phyloP scores from a whole-genome alignment of 2,113 vertebrate species.

The Opisthocomus hoazin region DNA sequence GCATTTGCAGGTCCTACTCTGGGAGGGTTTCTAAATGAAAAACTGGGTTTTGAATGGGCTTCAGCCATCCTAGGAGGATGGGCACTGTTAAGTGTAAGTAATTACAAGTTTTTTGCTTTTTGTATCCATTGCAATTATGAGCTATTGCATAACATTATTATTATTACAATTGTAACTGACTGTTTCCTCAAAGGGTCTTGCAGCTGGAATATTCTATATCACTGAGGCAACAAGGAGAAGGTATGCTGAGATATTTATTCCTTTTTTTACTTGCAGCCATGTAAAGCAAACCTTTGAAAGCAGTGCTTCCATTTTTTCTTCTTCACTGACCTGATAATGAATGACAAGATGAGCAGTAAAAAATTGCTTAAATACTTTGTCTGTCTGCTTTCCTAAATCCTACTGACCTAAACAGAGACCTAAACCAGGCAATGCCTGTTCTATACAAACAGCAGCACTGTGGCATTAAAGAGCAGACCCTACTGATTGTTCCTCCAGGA shows the following conservation, averaged over 20 bases:
- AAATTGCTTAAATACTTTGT: neutral
- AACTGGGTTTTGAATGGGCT: constrained; percentile 86
- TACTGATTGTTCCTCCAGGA: neutral
- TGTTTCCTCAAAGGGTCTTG: constrained; percentile 66
- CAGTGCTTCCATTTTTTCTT: neutral
- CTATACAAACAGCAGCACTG: neutral
- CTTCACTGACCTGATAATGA: neutral
- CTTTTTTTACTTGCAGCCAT: neutral
- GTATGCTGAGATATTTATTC: constrained; percentile 46
- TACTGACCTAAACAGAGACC: neutral
- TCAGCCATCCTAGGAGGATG: constrained; percentile 80
- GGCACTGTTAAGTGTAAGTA: constrained; percentile 82
- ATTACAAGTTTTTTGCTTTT: neutral
- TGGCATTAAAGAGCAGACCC: neutral
- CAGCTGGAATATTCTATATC: constrained; percentile 66
- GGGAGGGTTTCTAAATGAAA: constrained; percentile 85
- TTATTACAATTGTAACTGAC: neutral
- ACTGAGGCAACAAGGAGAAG: constrained; percentile 60
- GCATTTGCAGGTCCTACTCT: constrained; percentile 85
- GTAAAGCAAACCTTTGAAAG: neutral
- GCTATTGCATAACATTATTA: neutral
- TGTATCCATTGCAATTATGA: neutral
- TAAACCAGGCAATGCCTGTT: neutral
- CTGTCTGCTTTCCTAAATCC: neutral
- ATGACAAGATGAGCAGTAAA: neutral